Evolutionary conservation across 1,140 invertebrate genomes (phyloP).

Genomic region (Venturia canescens): DNA sequence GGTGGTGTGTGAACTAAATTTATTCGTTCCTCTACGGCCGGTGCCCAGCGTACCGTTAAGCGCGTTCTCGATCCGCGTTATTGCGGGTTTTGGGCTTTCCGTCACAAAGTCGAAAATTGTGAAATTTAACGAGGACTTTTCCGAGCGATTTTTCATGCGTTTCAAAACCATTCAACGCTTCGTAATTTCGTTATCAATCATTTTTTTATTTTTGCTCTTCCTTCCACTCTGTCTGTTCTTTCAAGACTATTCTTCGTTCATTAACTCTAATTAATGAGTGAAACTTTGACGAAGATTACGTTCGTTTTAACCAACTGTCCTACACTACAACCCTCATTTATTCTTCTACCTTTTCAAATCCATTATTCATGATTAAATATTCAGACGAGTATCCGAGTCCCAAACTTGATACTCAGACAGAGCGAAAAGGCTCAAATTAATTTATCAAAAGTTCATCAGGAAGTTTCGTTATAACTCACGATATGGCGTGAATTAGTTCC

Average conservation of each 20-base stretch:
- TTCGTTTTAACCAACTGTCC: neutral
- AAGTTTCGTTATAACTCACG: constrained; percentile 76
- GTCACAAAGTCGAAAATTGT: constrained; percentile 39
- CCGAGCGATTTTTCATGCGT: neutral
- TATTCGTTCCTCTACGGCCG: constrained; percentile 41
- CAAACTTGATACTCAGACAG: neutral
- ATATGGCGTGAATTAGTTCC: constrained; percentile 82
- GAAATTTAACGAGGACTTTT: neutral
- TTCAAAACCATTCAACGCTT: constrained; percentile 4
- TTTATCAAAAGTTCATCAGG: constrained; percentile 43
- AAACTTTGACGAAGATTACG: neutral
- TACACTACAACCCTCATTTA: neutral
- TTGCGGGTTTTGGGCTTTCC: constrained; percentile 38
- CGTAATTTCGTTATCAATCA: too few species aligned
- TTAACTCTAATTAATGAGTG: too few species aligned
- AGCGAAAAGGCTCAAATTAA: constrained; percentile 16
- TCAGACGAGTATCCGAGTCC: neutral
- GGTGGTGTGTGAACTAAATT: constrained; percentile 46
- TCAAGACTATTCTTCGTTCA: too few species aligned
- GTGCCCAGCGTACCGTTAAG: constrained; percentile 42
- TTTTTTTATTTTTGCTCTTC: too few species aligned
- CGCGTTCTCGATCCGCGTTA: constrained; percentile 40
- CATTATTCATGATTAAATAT: constrained; percentile 26
- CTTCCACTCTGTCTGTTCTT: too few species aligned
- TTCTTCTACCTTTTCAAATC: neutral